A percentile compares a stretch with the other conserved stretches of the same genome.
phyloP scores from a whole-genome alignment of 2,113 vertebrate species.

The Erythrolamprus reginae region DNA sequence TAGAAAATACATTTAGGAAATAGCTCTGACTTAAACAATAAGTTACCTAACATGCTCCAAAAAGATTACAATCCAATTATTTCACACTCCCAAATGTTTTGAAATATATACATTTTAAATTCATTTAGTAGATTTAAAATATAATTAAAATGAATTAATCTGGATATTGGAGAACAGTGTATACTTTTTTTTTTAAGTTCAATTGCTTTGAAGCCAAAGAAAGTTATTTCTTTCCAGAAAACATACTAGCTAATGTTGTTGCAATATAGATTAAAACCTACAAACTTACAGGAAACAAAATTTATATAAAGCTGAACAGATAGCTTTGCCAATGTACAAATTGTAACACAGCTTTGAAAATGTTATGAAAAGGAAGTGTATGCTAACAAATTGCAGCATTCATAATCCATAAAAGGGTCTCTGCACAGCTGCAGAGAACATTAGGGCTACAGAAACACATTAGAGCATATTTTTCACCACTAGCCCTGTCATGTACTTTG shows the following conservation, averaged over 20 bases:
- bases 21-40: not conserved
- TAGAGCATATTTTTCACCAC: conserved; percentile 38
- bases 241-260: conserved; percentile 35
- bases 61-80: not conserved
- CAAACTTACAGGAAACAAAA: conserved; percentile 42
- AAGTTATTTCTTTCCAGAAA: conserved; percentile 27
- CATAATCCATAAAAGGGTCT: conserved; percentile 55
- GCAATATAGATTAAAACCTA: conserved; percentile 35
- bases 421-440: conserved; percentile 59
- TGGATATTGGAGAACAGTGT: not conserved
- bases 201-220: not conserved
- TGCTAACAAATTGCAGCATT: conserved; percentile 64
- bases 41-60: not conserved
- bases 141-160: not conserved
- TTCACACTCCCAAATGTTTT: not conserved
- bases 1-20: not conserved
- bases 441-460: conserved; percentile 52
- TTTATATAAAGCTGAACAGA: conserved; percentile 3
- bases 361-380: conserved; percentile 60
- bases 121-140: not conserved
- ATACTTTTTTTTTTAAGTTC: not conserved
- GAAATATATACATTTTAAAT: not conserved
- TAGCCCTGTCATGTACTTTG: conserved; percentile 39
- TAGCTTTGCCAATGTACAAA: conserved; percentile 53
- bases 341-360: conserved; percentile 55